A percentile compares a stretch with the other conserved stretches of the same genome.
phyloP scores from a whole-genome alignment of 1,140 invertebrate species.

The Geopemphigus sp. region DNA sequence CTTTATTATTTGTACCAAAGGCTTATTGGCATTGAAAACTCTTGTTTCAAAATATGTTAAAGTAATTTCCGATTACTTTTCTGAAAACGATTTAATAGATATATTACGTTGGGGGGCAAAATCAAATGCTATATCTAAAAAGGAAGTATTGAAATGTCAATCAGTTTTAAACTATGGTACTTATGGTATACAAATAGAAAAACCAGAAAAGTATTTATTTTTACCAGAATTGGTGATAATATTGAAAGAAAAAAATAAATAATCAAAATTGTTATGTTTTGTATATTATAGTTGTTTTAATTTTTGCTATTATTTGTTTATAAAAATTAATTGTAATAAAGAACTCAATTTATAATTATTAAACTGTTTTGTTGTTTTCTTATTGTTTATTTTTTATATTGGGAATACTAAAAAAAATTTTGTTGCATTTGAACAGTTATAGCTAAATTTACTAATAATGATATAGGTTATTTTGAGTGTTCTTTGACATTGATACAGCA shows the following conservation, averaged over 20 bases:
- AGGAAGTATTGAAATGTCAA: slow-evolving; percentile 9
- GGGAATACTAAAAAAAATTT: too few species aligned
- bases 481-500: too few species aligned
- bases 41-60: not conserved
- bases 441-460: too few species aligned
- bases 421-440: too few species aligned
- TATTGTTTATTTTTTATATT: too few species aligned
- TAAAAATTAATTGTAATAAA: too few species aligned
- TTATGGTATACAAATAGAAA: not conserved
- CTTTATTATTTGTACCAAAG: not conserved
- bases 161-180: slow-evolving; percentile 18
- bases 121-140: not conserved
- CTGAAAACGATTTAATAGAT: not conserved
- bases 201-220: slow-evolving; percentile 9
- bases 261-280: too few species aligned
- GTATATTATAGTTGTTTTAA: too few species aligned
- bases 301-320: too few species aligned
- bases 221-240: not conserved
- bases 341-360: too few species aligned
- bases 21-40: not conserved
- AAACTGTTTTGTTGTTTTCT: too few species aligned
- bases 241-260: not conserved
- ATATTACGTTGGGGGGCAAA: not conserved
- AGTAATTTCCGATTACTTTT: not conserved
- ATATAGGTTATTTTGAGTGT: too few species aligned